Base-by-base conservation (phyloP, 1,140 invertebrate genomes). In the Drosophila lacteicornis region DNA sequence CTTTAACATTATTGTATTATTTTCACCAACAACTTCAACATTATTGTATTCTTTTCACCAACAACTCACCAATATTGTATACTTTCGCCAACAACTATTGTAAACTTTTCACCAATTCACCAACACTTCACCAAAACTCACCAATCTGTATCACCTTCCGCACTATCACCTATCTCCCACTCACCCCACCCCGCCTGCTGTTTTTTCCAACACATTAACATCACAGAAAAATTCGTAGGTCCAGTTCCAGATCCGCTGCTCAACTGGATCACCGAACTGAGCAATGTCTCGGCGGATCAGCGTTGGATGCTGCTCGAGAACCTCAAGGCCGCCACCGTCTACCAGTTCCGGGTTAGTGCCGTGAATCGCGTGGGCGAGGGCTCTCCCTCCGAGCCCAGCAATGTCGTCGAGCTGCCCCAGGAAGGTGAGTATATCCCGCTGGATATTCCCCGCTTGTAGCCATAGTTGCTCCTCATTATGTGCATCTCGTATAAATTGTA, bases 281-380 rank as follows among this genome's bases (percentile, higher is more conserved):
- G 96, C 75, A 98, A 99, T 86, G 96, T 99, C 7, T 96, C 97
- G 0, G 95, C 96, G 2, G 94, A 95, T 53, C 95, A 95, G 62
- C 95, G 97, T 25, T 98, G 96, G 95, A 94, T 97, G 4, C 92
- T 99, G 17, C 93, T 99, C 4, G 96, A 95, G 22, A 97, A 97
- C 91, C 94, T 99, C 30, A 98, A 98, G 93, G 98, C 99, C 1
- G 98, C 99, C 1, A 96, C 97, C 1, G 96, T 97, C 1, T 99
- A 99, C 93, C 98, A 99, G 92, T 99, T 99, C 93, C 94, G 98
- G 71, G 97, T 99, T 2, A 98, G 96, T 79, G 98, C 99, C 19
- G 96, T 99, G 0, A 99, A 99, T 93, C 96, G 97, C 30, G 98
- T 98, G 1, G 99, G 99, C 2, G 97, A 99, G 92, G 98, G 99